These are phyloP conservation scores for Catamblyrhynchus diadema DNA, from an alignment of 2,797 vertebrate genomes.

Conservation along the genomic window DNA sequence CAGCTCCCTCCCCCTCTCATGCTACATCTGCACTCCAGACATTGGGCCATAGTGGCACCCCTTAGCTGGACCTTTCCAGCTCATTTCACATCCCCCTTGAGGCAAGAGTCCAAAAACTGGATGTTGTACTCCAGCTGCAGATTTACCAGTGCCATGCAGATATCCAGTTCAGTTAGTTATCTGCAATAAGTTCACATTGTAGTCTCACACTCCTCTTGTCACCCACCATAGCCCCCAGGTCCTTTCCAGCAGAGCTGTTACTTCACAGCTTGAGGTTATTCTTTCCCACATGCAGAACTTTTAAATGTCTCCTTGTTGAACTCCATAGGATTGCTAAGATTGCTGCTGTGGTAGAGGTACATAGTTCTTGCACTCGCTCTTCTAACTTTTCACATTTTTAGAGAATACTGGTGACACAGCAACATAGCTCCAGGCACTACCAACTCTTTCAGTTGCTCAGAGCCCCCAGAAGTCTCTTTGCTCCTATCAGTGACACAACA, in stretches of 20 bases:
- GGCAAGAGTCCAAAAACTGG: not conserved
- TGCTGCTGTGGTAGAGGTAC: not conserved
- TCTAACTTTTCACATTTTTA: not conserved
- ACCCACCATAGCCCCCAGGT: not conserved
- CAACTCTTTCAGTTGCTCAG: not conserved
- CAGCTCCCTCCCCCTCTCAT: not conserved
- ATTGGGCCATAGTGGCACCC: not conserved
- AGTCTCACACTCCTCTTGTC: not conserved
- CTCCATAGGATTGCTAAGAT: not conserved
- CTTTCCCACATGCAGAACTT: not conserved
- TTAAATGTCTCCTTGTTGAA: not conserved
- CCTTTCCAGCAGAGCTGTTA: not conserved
- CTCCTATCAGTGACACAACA: accelerated
- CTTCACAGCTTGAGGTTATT: not conserved
- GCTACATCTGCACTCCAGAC: accelerated
- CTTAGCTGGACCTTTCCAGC: not conserved
- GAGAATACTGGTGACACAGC: not conserved
- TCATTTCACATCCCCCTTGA: not conserved
- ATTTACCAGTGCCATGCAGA: not conserved
- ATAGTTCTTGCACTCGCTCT: not conserved
- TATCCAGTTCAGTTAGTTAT: not conserved
- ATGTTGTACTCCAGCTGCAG: not conserved
- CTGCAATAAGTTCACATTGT: not conserved
- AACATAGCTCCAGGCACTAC: not conserved
- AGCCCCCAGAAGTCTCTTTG: not conserved